Evolutionary conservation across 2,113 vertebrate species (phyloP), one percentile per base, ranked within the genome.

Genomic region (Laterallus jamaicensis): DNA sequence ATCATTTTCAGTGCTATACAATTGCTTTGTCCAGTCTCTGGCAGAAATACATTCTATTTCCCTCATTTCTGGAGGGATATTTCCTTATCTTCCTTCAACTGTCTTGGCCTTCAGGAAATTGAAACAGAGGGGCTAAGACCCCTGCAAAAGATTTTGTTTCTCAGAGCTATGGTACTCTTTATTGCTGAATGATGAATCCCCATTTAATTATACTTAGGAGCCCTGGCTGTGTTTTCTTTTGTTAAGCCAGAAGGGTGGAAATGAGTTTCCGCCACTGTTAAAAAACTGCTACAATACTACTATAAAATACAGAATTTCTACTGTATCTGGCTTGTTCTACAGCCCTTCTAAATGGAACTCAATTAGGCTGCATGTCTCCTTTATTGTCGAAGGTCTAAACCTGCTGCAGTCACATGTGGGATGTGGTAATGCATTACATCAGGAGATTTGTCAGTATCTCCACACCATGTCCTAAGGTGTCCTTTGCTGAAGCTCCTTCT

Each of bases 191-290:
- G 88, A 81, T 90, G 69, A 96, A 92, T 94, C 83, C 80, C 82
- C 82, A 84, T 86, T 93, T 92, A 92, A 88, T 96, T 96, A 86
- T 75, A 64, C 60, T 92, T 92, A 52, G 86, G 69, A 94, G 69
- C 59, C 73, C 19, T 60, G 93, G 42, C 88, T 79, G 68, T 54
- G 73, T 92, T 93, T 90, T 77, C 90, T 86, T 94, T 95, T 95
- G 92, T 93, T 70, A 86, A 94, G 37, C 66, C 74, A 81, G 56
- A 94, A 92, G 62, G 71, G 52, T 96, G 86, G 93, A 96, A 94
- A 96, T 86, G 84, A 96, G 40, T 88, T 96, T 89, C 86, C 94
- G 69, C 80, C 62, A 68, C 60, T 60, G 77, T 68, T 95, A 79
- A 94, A 94, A 94, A 82, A 58, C 58, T 88, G 62, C 73, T 91